phyloP scores from a whole-genome alignment of 2,113 vertebrate genomes.

The Aplodontia rufa region DNA sequence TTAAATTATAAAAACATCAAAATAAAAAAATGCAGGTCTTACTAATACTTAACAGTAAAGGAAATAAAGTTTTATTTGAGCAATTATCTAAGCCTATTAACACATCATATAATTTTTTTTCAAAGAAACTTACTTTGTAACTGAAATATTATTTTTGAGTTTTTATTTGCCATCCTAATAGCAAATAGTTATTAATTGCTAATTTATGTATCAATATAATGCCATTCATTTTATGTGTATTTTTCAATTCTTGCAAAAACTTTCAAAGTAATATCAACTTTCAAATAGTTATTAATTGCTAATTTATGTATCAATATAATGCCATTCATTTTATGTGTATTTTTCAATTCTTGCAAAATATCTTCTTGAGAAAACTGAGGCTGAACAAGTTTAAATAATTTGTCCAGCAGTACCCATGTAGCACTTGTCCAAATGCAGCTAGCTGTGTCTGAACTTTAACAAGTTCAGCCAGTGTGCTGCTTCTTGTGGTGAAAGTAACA shows the following conservation, averaged over 20 bases:
- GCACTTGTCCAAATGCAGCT: too few relatives aligned
- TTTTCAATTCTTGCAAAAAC: neutral
- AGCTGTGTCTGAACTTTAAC: neutral
- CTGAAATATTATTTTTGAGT: constrained; percentile 1
- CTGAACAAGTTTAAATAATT: neutral
- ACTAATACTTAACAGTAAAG: neutral
- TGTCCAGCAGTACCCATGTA: too few relatives aligned
- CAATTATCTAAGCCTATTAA: neutral
- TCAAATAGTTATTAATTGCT: neutral
- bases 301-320: neutral
- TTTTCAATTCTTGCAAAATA: neutral
- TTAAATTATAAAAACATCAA: neutral
- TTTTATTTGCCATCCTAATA: neutral
- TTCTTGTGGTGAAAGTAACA: neutral
- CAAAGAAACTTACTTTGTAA: neutral
- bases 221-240: neutral
- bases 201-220: neutral
- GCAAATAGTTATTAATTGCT: neutral
- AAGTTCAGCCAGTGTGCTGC: neutral
- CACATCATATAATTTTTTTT: neutral
- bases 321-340: neutral
- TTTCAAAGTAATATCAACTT: too few relatives aligned
- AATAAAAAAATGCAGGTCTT: neutral
- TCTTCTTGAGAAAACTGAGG: neutral
- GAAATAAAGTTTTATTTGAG: neutral